A percentile compares a stretch with the other conserved stretches of the same genome.
phyloP scores from a whole-genome alignment of 2,797 vertebrate genomes.

The Epinephelus coioides region DNA sequence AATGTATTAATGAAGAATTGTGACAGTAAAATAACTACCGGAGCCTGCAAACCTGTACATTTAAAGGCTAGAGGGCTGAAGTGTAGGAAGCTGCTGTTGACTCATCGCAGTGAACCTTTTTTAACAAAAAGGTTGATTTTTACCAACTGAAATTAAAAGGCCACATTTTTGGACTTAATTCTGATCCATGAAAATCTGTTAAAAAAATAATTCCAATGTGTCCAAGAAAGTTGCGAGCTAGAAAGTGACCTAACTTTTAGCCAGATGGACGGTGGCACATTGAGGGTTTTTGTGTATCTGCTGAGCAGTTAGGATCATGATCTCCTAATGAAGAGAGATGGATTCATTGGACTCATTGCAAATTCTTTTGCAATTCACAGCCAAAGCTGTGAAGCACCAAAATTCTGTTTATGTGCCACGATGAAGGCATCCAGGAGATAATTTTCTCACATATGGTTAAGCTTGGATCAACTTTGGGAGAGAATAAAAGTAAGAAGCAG shows the following conservation, averaged over 20 bases:
- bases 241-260: constrained; percentile 16
- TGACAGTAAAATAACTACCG: constrained; percentile 1
- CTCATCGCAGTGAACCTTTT: background rate
- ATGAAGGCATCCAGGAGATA: constrained; percentile 9
- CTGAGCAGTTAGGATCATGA: constrained; percentile 45
- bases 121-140: constrained; percentile 7
- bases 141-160: constrained; percentile 10
- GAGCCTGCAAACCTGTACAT: background rate
- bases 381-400: constrained; percentile 17
- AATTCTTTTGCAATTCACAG: constrained; percentile 22
- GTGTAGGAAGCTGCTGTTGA: background rate
- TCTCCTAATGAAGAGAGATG: constrained; percentile 42
- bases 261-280: constrained; percentile 38
- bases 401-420: constrained; percentile 20
- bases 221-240: constrained; percentile 28
- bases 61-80: background rate
- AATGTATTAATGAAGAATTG: constrained; percentile 2
- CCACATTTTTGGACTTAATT: background rate
- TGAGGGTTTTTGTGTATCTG: constrained; percentile 37
- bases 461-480: constrained; percentile 1
- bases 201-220: background rate
- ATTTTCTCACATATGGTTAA: constrained; percentile 9
- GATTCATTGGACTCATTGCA: background rate
- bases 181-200: background rate
- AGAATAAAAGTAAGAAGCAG: background rate